Evolutionary conservation across 2,888 invertebrate species (phyloP).

Genomic region (Rhagium mordax): DNA sequence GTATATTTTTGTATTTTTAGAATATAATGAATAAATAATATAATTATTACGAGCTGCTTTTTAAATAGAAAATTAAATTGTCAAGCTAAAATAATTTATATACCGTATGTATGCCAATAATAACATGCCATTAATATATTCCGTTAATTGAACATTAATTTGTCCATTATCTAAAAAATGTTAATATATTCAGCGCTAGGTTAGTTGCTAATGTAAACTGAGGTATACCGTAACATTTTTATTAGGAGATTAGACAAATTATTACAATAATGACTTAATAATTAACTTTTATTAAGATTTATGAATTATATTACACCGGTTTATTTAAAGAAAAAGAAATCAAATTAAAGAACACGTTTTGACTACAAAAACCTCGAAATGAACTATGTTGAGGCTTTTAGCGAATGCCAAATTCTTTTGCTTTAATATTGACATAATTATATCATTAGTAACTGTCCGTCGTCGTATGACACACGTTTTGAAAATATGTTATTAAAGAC

Average conservation of each 20-base stretch:
- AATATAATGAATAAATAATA: too few relatives aligned
- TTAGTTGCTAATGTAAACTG: conserved; percentile 3
- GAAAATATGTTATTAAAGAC: too few relatives aligned
- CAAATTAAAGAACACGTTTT: too few relatives aligned
- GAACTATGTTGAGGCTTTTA: too few relatives aligned
- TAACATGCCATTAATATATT: conserved; percentile 3
- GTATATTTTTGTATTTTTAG: too few relatives aligned
- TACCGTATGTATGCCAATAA: background rate
- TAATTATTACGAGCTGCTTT: too few relatives aligned
- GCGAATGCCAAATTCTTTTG: too few relatives aligned
- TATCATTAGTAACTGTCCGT: too few relatives aligned
- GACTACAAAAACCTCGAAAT: too few relatives aligned
- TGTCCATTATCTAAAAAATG: conserved; percentile 2
- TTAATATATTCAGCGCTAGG: conserved; percentile 4
- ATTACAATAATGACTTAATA: background rate
- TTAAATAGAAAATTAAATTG: background rate
- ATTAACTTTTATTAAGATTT: background rate
- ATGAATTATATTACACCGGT: background rate
- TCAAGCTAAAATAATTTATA: conserved; percentile 3
- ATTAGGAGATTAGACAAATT: background rate
- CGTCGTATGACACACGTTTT: too few relatives aligned
- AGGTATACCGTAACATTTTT: conserved; percentile 12
- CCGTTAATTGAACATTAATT: conserved; percentile 15
- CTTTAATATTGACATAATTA: too few relatives aligned
- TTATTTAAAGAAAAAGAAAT: too few relatives aligned